phyloP scores from a whole-genome alignment of 2,888 invertebrate genomes.

The Choreutis nemorana region DNA sequence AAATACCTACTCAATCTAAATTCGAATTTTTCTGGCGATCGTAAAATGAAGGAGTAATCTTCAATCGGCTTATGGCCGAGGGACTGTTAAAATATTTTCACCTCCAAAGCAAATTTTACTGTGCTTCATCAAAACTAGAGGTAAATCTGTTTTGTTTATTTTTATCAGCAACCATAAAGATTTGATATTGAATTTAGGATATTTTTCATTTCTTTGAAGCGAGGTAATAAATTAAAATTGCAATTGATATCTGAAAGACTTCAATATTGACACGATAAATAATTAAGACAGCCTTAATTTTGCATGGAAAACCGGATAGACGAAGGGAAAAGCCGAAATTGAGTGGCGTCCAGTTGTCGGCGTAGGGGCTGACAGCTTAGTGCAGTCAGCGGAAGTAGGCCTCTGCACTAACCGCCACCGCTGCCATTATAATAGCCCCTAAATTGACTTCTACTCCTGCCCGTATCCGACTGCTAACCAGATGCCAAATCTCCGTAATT shows the following conservation, averaged over 20 bases:
- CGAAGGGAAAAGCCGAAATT: slow-evolving; percentile 51
- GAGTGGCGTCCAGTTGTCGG: slow-evolving; percentile 54
- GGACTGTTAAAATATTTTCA: slow-evolving; percentile 33
- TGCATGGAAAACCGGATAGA: too few species aligned
- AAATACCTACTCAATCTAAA: slow-evolving; percentile 56
- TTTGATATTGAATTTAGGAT: not conserved
- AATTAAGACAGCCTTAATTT: too few species aligned
- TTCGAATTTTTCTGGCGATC: slow-evolving; percentile 42
- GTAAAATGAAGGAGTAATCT: slow-evolving; percentile 42
- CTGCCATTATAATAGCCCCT: slow-evolving; percentile 60
- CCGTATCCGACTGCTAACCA: too few species aligned
- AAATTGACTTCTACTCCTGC: slow-evolving; percentile 55
- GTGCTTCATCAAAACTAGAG: slow-evolving; percentile 15
- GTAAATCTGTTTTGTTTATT: not conserved
- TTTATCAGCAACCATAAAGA: not conserved
- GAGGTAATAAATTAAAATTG: slow-evolving; percentile 8
- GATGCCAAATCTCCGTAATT: too few species aligned
- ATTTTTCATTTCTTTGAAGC: not conserved
- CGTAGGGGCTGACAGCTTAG: slow-evolving; percentile 60
- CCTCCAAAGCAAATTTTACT: slow-evolving; percentile 26
- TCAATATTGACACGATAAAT: too few species aligned
- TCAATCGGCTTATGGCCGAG: slow-evolving; percentile 37
- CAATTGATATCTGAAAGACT: slow-evolving; percentile 4
- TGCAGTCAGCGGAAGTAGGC: slow-evolving; percentile 63
- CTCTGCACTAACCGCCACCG: too few species aligned